Evolutionary conservation across 1,140 invertebrate species (phyloP).

Genomic region (Drosophila arawakana): DNA sequence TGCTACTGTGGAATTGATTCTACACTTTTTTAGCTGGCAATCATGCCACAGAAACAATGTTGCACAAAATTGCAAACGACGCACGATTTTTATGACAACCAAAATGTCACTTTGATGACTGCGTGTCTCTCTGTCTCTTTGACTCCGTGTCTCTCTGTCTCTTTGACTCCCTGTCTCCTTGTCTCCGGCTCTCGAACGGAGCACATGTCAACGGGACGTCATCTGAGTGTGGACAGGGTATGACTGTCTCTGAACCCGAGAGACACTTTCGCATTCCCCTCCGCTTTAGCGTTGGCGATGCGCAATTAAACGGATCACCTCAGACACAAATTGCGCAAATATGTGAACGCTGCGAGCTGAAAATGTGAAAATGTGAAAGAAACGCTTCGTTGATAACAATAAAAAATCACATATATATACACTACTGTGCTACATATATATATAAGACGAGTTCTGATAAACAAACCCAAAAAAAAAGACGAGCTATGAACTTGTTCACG

Average conservation of each 20-base stretch:
- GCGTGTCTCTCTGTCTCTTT: conserved; percentile 4
- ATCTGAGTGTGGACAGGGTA: conserved; percentile 37
- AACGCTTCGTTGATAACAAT: conserved; percentile 24
- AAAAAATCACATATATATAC: no score
- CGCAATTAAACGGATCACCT: conserved; percentile 47
- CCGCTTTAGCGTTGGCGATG: conserved; percentile 3
- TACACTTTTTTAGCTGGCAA: no score
- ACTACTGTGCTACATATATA: no score
- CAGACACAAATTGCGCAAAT: conserved; percentile 44
- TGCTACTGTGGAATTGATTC: no score
- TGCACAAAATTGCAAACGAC: conserved; percentile 6
- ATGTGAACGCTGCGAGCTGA: conserved; percentile 11
- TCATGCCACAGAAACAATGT: not conserved
- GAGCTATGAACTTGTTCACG: conserved; percentile 37
- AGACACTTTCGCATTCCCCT: conserved; percentile 31
- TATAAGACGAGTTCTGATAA: no score
- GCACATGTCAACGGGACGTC: conserved; percentile 35
- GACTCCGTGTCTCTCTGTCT: not conserved
- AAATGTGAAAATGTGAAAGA: conserved; percentile 27
- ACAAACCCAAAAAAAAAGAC: not conserved
- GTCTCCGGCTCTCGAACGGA: not conserved
- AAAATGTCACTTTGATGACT: no score
- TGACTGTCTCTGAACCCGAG: conserved; percentile 26
- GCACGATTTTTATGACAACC: no score
- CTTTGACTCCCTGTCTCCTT: not conserved